Evolutionary conservation across 1,140 invertebrate species (phyloP).

Genomic region (Philaenus spumarius): DNA sequence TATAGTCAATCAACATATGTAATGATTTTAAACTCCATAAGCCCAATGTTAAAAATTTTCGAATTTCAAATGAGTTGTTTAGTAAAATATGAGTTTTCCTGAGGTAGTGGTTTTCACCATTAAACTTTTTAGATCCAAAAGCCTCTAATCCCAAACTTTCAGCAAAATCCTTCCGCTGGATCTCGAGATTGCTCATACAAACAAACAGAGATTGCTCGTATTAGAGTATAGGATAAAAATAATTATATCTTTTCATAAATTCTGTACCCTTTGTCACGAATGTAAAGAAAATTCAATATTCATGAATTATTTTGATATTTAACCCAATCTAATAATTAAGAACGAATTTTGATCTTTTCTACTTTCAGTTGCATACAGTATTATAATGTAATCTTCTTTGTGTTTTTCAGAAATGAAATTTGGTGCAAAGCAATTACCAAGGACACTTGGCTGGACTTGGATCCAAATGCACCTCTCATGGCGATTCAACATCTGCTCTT

Average conservation of each 20-base stretch:
- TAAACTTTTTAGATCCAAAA: background rate
- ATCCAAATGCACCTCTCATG: constrained; percentile 9
- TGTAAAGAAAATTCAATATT: background rate
- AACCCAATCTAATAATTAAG: background rate
- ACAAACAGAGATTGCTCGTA: too few species aligned
- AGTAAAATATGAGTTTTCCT: too few species aligned
- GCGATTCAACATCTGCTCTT: constrained; percentile 18
- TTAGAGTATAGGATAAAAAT: too few species aligned
- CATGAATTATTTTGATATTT: background rate
- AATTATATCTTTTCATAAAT: background rate
- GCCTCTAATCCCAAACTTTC: too few species aligned
- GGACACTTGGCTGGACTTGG: constrained; percentile 56
- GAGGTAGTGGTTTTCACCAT: too few species aligned
- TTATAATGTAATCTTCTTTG: background rate
- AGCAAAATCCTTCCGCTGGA: too few species aligned
- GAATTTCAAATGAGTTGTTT: too few species aligned
- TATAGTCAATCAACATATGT: too few species aligned
- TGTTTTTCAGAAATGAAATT: constrained; percentile 51
- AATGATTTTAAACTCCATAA: too few species aligned
- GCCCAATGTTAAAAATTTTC: too few species aligned
- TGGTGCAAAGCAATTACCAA: constrained; percentile 68
- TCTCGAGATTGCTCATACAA: too few species aligned
- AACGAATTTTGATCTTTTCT: background rate
- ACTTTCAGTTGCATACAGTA: background rate
- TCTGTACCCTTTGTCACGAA: background rate